These are phyloP conservation scores for Mythimna impura DNA, from an alignment of 2,888 invertebrate genomes.

Conservation along the genomic window DNA sequence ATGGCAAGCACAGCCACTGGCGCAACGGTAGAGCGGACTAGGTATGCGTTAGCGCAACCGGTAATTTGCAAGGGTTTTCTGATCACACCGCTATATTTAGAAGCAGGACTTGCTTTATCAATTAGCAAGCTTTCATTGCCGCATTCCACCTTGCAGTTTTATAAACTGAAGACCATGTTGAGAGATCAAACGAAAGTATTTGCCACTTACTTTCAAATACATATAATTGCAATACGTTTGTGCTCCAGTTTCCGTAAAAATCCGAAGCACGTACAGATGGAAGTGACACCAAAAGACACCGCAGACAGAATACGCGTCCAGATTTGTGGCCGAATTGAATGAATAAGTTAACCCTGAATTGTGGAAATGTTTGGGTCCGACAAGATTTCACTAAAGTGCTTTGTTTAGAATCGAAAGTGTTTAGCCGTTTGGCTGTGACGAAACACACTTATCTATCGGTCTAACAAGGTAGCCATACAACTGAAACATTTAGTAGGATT, in stretches of 20 bases:
- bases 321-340: constrained; percentile 47
- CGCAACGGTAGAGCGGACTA: constrained; percentile 68
- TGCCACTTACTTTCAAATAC: constrained; percentile 74
- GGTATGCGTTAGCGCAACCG: constrained; percentile 69
- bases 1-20: constrained; percentile 63
- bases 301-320: constrained; percentile 64
- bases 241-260: constrained; percentile 73
- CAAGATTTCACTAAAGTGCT: constrained; percentile 74
- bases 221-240: constrained; percentile 70
- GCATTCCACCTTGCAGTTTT: constrained; percentile 71
- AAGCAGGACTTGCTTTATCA: constrained; percentile 62
- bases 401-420: constrained; percentile 66
- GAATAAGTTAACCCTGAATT: constrained; percentile 65
- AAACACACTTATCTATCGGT: constrained; percentile 19
- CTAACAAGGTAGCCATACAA: constrained; percentile 4
- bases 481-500: constrained; percentile 5
- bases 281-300: constrained; percentile 73
- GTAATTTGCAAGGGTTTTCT: constrained; percentile 73
- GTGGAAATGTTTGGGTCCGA: constrained; percentile 73
- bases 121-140: constrained; percentile 75
- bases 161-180: constrained; percentile 55
- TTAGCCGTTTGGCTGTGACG: constrained; percentile 22
- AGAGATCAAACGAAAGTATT: constrained; percentile 74
- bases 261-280: constrained; percentile 79
- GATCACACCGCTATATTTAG: constrained; percentile 71